Evolutionary conservation across 1,140 invertebrate species (phyloP), one percentile per base, ranked within the genome.

Genomic region (Lepidurus packardi): DNA sequence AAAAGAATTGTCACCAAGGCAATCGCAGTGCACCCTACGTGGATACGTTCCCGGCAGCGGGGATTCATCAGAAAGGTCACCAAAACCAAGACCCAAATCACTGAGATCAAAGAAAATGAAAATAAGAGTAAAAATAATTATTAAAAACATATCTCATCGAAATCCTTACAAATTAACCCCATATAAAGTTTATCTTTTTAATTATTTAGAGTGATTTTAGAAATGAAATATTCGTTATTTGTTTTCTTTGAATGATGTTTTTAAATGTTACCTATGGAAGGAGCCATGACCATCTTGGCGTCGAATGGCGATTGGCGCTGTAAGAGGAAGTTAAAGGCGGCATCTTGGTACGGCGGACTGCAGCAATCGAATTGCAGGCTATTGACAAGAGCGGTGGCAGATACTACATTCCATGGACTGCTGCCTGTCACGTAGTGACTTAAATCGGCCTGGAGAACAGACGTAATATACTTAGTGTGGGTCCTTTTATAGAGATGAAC

Each of bases 51-150:
- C 13, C 73, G 78, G 3, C 53, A 78, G 9, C 65, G 34, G 7
- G 78, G 78, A 9, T 73, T 78, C 78, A 78, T 78, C 41, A 74
- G 77, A 43, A 78, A 78, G 4, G 78, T 78, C 9, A 78, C 24
- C 73, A 78, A 47, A 16, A 78, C 76, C n/a, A 78, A 43, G 42
- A 75, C 5, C 73, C 53, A 78, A 21, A 78, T 74, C 21, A 78
- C 78, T 78, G 75, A 16, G 24, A 75, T 11, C 9, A 2, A 41
- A 78, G 24, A 7, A 43, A 10, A 44, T 41, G 1, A 3, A 75
- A 77, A 0, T 73, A 44, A 78, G 16, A 74, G 5, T 74, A 10
- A 24, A 5, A 13, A 13, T 34, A 34, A 11, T 74, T 34, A 6
- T 74, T 1, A 2, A 10, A 74, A 4, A 21, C 1, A 74, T 74